phyloP scores from a whole-genome alignment of 2,113 vertebrate genomes.

The Alosa alosa region DNA sequence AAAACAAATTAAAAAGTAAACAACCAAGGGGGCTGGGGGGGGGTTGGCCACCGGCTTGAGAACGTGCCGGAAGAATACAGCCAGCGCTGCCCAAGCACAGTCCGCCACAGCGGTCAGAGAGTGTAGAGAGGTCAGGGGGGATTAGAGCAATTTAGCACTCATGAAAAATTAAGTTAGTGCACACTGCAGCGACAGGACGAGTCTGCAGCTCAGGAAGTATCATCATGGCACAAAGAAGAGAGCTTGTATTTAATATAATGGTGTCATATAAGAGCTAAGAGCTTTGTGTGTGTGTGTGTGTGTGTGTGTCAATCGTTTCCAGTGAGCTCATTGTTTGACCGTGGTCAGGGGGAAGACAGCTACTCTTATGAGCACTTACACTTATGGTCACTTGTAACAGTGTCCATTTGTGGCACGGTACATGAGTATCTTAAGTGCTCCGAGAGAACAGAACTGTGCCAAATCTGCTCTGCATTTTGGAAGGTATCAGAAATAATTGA shows the following conservation, averaged over 20 bases:
- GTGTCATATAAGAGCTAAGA: neutral
- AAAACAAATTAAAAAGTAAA: neutral
- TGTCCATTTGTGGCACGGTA: neutral
- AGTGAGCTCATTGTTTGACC: constrained; percentile 3
- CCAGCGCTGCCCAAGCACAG: neutral
- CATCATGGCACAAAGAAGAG: neutral
- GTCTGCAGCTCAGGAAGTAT: neutral
- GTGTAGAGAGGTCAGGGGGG: neutral
- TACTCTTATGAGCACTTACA: neutral
- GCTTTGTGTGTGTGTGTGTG: neutral
- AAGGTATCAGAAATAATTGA: neutral
- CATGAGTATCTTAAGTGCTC: neutral
- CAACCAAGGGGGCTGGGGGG: neutral
- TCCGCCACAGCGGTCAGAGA: neutral
- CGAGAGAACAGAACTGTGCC: neutral
- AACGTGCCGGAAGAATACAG: neutral
- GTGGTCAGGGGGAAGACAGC: neutral
- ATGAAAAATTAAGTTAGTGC: constrained; percentile 10
- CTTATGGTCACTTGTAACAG: neutral
- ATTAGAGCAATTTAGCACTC: constrained; percentile 11
- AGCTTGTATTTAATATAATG: neutral
- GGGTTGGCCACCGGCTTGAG: neutral
- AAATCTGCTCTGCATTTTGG: neutral
- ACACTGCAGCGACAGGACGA: neutral
- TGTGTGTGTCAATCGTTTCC: neutral